Base-by-base conservation (phyloP, 2,888 invertebrate genomes). In the Rhimphoctona megacephalus region DNA sequence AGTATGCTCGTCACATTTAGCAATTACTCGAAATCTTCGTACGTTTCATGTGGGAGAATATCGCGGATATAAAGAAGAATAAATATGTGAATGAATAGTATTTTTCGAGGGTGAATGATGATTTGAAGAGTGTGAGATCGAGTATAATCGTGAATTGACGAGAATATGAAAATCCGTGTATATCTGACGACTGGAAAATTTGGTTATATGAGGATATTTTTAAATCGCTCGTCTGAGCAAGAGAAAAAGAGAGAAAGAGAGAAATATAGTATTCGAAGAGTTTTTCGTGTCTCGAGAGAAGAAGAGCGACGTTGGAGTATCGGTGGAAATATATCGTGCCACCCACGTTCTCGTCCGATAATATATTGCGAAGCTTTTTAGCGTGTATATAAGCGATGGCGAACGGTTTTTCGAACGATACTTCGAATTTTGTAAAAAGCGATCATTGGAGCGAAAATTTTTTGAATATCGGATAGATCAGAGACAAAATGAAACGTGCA, bases 131-230 rank as follows among this genome's bases (percentile, higher is more conserved):
- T 25, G 57, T 57, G 25, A 25, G 25, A 57, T 57, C 14, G 25
- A 25, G 57, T 2, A 57, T 57, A 25, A 57, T 57, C 25, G 57
- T 14, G 25, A 69, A 46, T 22, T 46, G 36, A 17, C 43, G 36
- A 36, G 66, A 70, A 43, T 49, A 57, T n/a, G 43, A 79, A 73
- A 70, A 87, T 86, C 78, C 64, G 79, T 83, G 74, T 78, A 14
- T 57, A 80, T 87, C 76, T 36, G 49, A 49, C 70, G 46, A 39
- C 46, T 73, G 54, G 80, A 57, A 88, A 87, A 85, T 87, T 69
- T 54, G 49, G 85, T 87, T 85, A 88, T 52, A 66, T 89, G 89
- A 64, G 80, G 90, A 89, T 90, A 91, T 90, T 90, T 91, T 90
- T 90, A 90, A 90, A 90, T 89, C 78, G 74, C 86, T 85, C 57